Base-by-base conservation (phyloP, 1,140 invertebrate species). In the Scylla paramamosain region DNA sequence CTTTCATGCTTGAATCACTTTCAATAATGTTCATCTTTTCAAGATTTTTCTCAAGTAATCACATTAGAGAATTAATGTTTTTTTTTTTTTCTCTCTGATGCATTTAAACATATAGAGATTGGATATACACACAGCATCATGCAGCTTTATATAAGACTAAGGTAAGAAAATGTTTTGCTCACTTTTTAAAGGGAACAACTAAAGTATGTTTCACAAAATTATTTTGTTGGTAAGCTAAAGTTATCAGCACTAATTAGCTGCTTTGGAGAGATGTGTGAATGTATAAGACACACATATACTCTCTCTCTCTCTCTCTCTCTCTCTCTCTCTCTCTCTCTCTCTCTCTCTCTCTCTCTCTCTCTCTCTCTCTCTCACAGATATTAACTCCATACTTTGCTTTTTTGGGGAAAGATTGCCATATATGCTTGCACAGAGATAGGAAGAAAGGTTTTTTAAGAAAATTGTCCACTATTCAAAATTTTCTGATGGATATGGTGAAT, bases 101-200 rank as follows among this genome's bases (percentile, higher is more conserved):
- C 8, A 8, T 77, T n/a, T 77, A 77, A 77, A n/a, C n/a, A 7
- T 67, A 52, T 20, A 59, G 12, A 59, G 12, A 77, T 77, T 77
- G 67, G 67, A 77, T 77, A n/a, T 77, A 77, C 67, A 77, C 67
- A 59, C 20, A 77, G 6, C n/a, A 77, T n/a, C n/a, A n/a, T 77
- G 67, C 67, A n/a, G 25, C 67, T 77, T 77, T 1, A 77, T 7
- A 77, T 77, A 77, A 77, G 67, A 77, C n/a, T 77, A 77, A 77
- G 67, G n/a, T 77, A 77, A 77, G 67, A n/a, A n/a, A 77, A 77
- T n/a, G n/a, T 77, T 77, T 77, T 77, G 67, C 67, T 77, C 67
- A 77, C 67, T 77, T 77, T 20, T n/a, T 77, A n/a, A 77, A 77
- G 67, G 67, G 67, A 77, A 77, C 67, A 77, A 67, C 59, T 67